A percentile compares a stretch with the other conserved stretches of the same genome.
Evolutionary conservation across 2,888 invertebrate genomes (phyloP).

Genomic region (Villa cingulata): DNA sequence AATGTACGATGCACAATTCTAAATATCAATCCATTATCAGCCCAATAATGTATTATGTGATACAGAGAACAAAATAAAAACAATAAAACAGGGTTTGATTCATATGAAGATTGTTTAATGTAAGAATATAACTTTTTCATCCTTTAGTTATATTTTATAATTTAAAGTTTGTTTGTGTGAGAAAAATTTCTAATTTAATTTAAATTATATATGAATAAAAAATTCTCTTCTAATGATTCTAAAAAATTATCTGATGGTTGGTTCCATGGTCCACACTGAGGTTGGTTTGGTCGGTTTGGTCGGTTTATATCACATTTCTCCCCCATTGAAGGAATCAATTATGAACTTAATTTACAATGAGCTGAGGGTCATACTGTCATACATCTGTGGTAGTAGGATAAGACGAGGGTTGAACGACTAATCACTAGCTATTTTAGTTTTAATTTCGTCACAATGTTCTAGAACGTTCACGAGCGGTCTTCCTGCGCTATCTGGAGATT

Average conservation of each 20-base stretch:
- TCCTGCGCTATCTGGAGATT: background rate
- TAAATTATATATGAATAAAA: background rate
- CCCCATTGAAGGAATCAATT: background rate
- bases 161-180: background rate
- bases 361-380: background rate
- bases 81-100: constrained; percentile 10
- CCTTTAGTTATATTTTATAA: constrained; percentile 8
- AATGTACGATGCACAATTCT: background rate
- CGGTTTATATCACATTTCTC: background rate
- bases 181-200: background rate
- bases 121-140: constrained; percentile 13
- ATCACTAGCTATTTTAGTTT: background rate
- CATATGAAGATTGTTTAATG: constrained; percentile 10
- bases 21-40: background rate
- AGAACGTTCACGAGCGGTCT: background rate
- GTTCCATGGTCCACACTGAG: background rate
- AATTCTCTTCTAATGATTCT: background rate
- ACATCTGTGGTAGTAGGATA: background rate
- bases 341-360: background rate
- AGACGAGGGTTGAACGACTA: background rate
- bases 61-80: background rate
- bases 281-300: background rate
- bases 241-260: background rate
- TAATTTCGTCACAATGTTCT: background rate
- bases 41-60: background rate